These are phyloP conservation scores for Timema cristinae DNA, from an alignment of 2,888 invertebrate species.

Conservation along the genomic window DNA sequence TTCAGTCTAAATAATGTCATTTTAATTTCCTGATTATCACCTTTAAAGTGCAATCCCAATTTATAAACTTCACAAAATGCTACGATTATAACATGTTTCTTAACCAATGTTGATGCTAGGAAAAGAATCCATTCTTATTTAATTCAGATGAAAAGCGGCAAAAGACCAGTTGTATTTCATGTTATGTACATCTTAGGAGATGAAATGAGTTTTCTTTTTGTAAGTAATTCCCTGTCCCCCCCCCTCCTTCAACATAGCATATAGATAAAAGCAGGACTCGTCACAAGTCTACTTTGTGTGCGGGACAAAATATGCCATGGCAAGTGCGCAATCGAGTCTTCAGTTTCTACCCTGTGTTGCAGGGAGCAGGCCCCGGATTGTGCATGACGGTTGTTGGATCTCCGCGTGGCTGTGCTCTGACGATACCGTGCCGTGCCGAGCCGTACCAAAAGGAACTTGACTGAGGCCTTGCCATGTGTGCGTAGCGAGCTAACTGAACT, in stretches of 20 bases:
- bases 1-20: no score
- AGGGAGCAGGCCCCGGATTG: slow-evolving; percentile 23
- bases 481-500: slow-evolving; percentile 21
- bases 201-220: slow-evolving; percentile 25
- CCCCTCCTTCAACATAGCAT: not conserved
- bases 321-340: slow-evolving; percentile 25
- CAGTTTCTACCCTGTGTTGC: slow-evolving; percentile 19
- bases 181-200: slow-evolving; percentile 23
- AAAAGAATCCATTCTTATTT: slow-evolving; percentile 16
- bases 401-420: slow-evolving; percentile 25
- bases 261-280: slow-evolving; percentile 25
- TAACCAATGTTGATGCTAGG: no score
- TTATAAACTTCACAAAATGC: no score
- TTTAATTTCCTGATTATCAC: no score
- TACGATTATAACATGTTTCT: no score
- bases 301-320: slow-evolving; percentile 14
- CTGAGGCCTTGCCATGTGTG: slow-evolving; percentile 24
- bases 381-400: slow-evolving; percentile 24
- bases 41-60: no score
- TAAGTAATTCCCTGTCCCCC: slow-evolving; percentile 12
- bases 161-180: slow-evolving; percentile 24
- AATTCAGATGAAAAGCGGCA: slow-evolving; percentile 23
- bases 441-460: slow-evolving; percentile 20
- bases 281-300: slow-evolving; percentile 19
- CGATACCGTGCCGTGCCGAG: slow-evolving; percentile 25